These are phyloP conservation scores for Hycleus cichorii DNA, from an alignment of 1,140 invertebrate genomes.

Conservation along the genomic window DNA sequence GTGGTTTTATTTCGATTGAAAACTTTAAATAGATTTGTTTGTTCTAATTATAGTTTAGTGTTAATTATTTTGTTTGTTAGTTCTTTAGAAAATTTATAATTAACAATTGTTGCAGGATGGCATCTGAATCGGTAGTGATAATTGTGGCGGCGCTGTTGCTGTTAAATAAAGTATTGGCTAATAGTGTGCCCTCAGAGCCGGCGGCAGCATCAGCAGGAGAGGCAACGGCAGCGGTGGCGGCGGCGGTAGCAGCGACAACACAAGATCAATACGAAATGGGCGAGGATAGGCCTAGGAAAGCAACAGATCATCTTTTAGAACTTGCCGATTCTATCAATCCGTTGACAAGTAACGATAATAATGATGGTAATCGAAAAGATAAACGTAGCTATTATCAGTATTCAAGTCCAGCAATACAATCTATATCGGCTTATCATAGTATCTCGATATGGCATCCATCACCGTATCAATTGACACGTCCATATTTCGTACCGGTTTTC, in stretches of 20 bases:
- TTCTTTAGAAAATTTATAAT: no score
- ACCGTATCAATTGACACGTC: conserved; percentile 25
- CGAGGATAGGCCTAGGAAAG: conserved; percentile 16
- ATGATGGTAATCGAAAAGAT: conserved; percentile 16
- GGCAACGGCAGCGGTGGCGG: not conserved
- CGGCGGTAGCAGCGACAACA: not conserved
- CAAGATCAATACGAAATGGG: conserved; percentile 22
- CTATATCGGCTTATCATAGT: not conserved
- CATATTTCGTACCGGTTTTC: conserved; percentile 37
- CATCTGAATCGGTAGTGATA: conserved; percentile 1
- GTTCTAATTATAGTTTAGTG: no score
- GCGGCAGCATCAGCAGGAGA: not conserved
- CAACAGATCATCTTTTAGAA: conserved; percentile 21
- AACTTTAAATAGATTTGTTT: no score
- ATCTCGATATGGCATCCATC: conserved; percentile 24
- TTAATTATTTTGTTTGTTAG: no score
- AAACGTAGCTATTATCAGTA: conserved; percentile 9
- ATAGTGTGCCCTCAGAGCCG: conserved; percentile 5
- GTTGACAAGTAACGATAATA: conserved; percentile 40
- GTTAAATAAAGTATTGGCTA: not conserved
- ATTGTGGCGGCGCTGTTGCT: conserved; percentile 11
- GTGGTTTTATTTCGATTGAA: no score
- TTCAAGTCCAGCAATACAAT: not conserved
- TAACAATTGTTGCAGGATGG: conserved; percentile 17
- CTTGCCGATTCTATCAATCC: not conserved